These are phyloP conservation scores for Prosopocoilus inquinatus DNA, from an alignment of 2,888 invertebrate genomes.

Conservation along the genomic window DNA sequence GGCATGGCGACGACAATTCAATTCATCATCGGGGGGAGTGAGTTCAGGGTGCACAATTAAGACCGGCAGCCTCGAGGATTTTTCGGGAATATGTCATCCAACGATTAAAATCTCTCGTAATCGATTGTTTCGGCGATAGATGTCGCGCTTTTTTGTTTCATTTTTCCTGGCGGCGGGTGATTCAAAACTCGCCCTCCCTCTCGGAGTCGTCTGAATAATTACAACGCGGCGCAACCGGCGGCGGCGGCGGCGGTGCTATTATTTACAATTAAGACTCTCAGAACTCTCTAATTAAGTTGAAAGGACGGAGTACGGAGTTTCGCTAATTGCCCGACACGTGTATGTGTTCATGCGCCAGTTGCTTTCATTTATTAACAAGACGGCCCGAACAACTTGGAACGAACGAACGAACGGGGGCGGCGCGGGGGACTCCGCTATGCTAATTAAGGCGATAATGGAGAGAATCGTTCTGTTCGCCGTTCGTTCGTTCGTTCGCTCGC, in stretches of 20 bases:
- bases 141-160: background rate
- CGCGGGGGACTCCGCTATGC: too few relatives aligned
- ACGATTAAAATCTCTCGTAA: too few relatives aligned
- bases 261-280: slow-evolving; percentile 37
- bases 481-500: too few relatives aligned
- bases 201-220: background rate
- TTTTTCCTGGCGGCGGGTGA: too few relatives aligned
- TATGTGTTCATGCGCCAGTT: slow-evolving; percentile 19
- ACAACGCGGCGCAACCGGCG: slow-evolving; percentile 1
- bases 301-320: slow-evolving; percentile 29
- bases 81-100: background rate
- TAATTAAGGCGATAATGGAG: too few relatives aligned
- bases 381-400: background rate
- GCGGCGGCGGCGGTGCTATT: slow-evolving; percentile 26
- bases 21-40: too few relatives aligned
- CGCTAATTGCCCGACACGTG: slow-evolving; percentile 31
- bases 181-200: background rate
- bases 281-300: slow-evolving; percentile 38
- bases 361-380: slow-evolving; percentile 1
- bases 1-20: too few relatives aligned
- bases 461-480: too few relatives aligned
- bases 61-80: too few relatives aligned
- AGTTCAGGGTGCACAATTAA: too few relatives aligned
- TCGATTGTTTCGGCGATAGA: too few relatives aligned
- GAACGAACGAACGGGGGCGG: too few relatives aligned